phyloP scores from a whole-genome alignment of 2,797 vertebrate species.

The Manis crassicaudata region DNA sequence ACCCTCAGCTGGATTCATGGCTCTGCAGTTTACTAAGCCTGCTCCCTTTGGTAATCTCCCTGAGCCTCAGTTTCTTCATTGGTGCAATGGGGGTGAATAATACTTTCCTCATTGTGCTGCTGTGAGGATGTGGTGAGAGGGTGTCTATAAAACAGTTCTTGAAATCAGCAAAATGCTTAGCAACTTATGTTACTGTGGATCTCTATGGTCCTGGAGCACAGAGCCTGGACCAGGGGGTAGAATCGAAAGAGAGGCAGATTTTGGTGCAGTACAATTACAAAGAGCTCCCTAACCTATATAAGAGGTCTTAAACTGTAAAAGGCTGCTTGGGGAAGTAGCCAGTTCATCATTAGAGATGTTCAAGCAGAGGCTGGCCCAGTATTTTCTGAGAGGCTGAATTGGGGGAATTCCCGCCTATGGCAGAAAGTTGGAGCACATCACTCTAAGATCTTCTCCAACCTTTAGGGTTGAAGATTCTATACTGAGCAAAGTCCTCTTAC shows the following conservation, averaged over 20 bases:
- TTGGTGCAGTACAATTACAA: background rate
- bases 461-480: background rate
- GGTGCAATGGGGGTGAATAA: background rate
- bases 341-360: background rate
- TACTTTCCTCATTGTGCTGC: background rate
- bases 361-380: background rate
- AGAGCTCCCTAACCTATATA: background rate
- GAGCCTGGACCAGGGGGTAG: background rate
- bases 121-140: background rate
- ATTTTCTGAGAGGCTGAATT: background rate
- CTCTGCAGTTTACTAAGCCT: background rate
- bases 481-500: background rate
- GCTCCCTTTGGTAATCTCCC: background rate
- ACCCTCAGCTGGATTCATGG: background rate
- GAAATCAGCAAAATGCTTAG: background rate
- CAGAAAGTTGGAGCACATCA: background rate
- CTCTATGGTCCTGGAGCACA: background rate
- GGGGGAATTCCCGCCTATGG: background rate
- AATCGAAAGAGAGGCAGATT: background rate
- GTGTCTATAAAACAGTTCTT: background rate
- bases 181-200: background rate
- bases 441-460: background rate
- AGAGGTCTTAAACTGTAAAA: background rate
- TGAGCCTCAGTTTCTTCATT: background rate
- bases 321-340: background rate